These are phyloP conservation scores for Galeopsomyia nigrocyanea DNA, from an alignment of 2,888 invertebrate genomes.

Conservation along the genomic window DNA sequence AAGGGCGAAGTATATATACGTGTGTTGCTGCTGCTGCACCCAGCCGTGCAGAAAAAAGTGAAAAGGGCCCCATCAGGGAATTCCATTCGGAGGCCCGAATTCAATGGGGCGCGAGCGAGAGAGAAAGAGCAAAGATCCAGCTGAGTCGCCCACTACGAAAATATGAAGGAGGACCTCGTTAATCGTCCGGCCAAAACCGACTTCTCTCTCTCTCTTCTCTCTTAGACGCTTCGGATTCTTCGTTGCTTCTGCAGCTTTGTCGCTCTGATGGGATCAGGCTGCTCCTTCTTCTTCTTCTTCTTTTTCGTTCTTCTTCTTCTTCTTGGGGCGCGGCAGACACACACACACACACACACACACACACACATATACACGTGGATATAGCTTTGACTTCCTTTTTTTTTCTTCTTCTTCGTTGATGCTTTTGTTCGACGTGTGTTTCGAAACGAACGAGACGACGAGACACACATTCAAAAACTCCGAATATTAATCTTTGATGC, in stretches of 20 bases:
- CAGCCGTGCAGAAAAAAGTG: too few species aligned
- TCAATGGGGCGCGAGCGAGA: constrained; percentile 50
- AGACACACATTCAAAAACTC: too few species aligned
- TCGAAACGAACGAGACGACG: too few species aligned
- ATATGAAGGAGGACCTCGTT: constrained; percentile 53
- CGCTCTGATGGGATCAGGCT: not conserved
- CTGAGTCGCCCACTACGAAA: constrained; percentile 51
- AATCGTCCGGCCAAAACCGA: constrained; percentile 45
- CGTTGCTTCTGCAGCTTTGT: not conserved
- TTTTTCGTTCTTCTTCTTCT: not conserved
- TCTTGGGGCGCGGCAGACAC: not conserved
- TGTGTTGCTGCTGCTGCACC: too few species aligned
- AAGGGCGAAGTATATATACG: too few species aligned
- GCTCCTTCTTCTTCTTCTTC: constrained; percentile 9
- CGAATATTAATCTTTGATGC: too few species aligned
- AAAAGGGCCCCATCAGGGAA: constrained; percentile 46
- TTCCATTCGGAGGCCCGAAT: constrained; percentile 47
- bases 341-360: not conserved
- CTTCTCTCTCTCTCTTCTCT: constrained; percentile 13
- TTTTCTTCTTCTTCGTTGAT: too few species aligned
- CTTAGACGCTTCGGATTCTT: constrained; percentile 8
- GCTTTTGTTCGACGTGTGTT: too few species aligned
- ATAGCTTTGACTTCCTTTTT: too few species aligned
- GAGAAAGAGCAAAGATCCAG: constrained; percentile 52
- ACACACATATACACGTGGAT: not conserved